Evolutionary conservation across 2,888 invertebrate species (phyloP), one percentile per base, ranked within the genome.

Genomic region (Smittia sp.): DNA sequence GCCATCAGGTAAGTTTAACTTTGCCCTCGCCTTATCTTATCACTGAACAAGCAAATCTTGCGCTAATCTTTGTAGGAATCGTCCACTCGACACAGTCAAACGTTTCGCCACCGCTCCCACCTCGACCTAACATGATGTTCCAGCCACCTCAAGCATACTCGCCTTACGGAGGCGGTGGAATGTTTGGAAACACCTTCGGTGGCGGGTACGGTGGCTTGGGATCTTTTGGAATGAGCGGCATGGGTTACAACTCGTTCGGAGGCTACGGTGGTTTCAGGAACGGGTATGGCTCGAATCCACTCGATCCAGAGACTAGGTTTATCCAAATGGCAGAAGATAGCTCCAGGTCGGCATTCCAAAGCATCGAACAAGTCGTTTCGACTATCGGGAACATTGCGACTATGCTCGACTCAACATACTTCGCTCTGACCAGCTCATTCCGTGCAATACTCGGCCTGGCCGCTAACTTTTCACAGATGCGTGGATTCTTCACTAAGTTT

Each of bases 351-450:
- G 94, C 98, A 6, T 98, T 98, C 81, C 92, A 96, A 78, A 95
- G 94, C 13, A 94, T 98, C 76, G 96, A 98, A 82, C 91, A 94
- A 70, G 85, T 97, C 20, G 94, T 96, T 1, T 88, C 91, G 77
- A 95, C 98, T 0, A 93, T 98, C 76, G 91, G 92, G 18, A 96
- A 98, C 70, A 89, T 98, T 1, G 93, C 96, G 1, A 93, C 96
- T 88, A 96, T 98, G 95, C 82, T 98, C 74, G 98, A 98, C 79
- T 97, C 96, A 22, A 97, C 98, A 62, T 97, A 96, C 81, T 93
- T 93, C 80, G 97, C 98, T 1, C 87, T 98, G 79, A 94, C 96
- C 20, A 96, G 93, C 81, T 97, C 98, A 0, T 98, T 98, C 80
- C 87, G 94, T 78, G 98, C 98, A 70, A 93, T 98, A 76, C 85